Evolutionary conservation across 2,797 vertebrate genomes (phyloP), one percentile per base, ranked within the genome.

Genomic region (Heteromormyrus szaboi): DNA sequence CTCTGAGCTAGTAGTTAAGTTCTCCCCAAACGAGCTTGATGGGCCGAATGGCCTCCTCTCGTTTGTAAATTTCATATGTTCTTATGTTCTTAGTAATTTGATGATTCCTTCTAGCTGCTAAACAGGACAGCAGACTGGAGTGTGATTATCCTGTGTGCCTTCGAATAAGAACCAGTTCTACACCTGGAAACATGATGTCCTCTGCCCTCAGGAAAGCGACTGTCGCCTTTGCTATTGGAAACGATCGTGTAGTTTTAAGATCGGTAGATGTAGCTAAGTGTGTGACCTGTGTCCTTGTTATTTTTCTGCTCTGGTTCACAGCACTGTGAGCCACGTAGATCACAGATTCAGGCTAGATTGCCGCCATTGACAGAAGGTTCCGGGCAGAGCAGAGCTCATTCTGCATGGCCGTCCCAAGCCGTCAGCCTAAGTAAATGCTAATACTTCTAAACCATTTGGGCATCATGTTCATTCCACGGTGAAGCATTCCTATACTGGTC

Each of bases 311-410:
- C 68, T 41, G 68, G 14, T 17, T 76, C 37, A 51, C 44, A 22
- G 46, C 48, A 51, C n/a, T 3, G 4, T 14, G 22, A 85, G n/a
- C 1, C 19, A 2, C 46, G 25, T 33, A 85, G 48, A 85, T 29
- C 83, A 85, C 83, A 50, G 83, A 85, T 85, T 85, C 50, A 50
- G 81, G 9, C n/a, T 85, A 33, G 83, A 85, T 51, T 29, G 44
- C 81, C 22, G 3, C 46, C 8, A 85, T 48, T 0, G 81, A 85
- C n/a, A 11, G 19, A 46, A 48, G 19, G 44, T 51, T 29, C 46
- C 17, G 19, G 22, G 12, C 83, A 11, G 83, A 85, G 25, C 11
- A 12, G 22, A 17, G 25, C 8, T 53, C 50, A 29, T 33, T 85
- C 22, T 1, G 46, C 22, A 7, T 19, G 25, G 11, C 46, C 5